Conservation (phyloP, 2,888 invertebrate species). For the Diarsia brunnea region DNA sequence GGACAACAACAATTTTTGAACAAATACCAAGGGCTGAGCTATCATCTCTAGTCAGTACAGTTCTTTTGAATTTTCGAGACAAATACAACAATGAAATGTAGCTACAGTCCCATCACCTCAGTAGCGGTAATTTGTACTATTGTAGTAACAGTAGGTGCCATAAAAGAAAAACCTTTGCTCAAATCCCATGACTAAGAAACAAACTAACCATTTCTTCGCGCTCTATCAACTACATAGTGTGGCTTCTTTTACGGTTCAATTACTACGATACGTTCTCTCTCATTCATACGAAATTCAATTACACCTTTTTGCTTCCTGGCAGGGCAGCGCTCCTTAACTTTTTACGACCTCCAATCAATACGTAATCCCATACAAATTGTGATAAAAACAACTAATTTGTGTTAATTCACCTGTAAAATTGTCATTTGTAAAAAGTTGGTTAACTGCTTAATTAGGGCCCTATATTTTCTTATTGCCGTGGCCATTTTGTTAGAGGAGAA, state of each 20-base stretch:
- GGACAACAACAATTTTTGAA: too few species aligned
- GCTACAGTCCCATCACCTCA: neutral
- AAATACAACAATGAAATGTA: too few species aligned
- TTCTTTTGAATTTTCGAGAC: too few species aligned
- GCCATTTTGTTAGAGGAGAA: constrained; percentile 50
- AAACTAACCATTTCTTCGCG: constrained; percentile 46
- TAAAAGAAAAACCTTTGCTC: constrained; percentile 3
- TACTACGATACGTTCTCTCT: constrained; percentile 32
- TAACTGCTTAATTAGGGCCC: constrained; percentile 77
- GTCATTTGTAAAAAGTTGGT: constrained; percentile 77
- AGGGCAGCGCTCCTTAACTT: constrained; percentile 48
- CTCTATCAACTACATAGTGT: constrained; percentile 28
- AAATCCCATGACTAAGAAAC: constrained; percentile 23
- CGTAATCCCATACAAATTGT: constrained; percentile 65
- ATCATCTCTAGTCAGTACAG: too few species aligned
- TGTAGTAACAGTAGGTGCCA: neutral
- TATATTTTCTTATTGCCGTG: constrained; percentile 72
- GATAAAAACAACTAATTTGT: constrained; percentile 76
- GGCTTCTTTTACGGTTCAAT: constrained; percentile 40
- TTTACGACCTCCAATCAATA: constrained; percentile 60
- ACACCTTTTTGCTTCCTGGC: constrained; percentile 56
- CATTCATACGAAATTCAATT: constrained; percentile 59
- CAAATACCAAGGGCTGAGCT: too few species aligned
- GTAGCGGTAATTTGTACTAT: neutral
- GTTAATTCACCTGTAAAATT: constrained; percentile 87